phyloP scores from a whole-genome alignment of 2,797 vertebrate genomes.

The Periophthalmus magnuspinnatus region DNA sequence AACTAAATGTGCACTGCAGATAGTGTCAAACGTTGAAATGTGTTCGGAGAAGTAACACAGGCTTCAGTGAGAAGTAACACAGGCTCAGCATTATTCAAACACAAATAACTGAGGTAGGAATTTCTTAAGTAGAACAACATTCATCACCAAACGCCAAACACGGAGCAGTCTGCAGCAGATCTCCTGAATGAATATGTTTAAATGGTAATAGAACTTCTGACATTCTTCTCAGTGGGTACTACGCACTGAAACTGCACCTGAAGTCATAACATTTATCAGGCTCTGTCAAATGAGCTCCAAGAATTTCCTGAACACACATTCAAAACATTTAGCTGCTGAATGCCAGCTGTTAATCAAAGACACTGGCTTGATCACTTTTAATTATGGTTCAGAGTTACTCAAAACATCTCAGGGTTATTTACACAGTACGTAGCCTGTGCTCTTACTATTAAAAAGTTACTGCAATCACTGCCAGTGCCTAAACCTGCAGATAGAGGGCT shows the following conservation, averaged over 20 bases:
- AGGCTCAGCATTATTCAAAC: conserved; percentile 13
- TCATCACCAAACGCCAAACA: conserved; percentile 1
- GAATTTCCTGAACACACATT: neutral
- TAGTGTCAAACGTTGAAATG: conserved; percentile 4
- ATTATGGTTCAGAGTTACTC: conserved; percentile 21
- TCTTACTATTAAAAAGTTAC: too few relatives aligned
- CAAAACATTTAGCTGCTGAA: conserved; percentile 4
- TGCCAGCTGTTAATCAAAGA: neutral
- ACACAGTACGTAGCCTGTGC: neutral
- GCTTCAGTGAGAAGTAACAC: neutral
- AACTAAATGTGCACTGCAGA: conserved; percentile 11
- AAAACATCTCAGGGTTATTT: conserved; percentile 28
- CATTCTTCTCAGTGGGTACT: neutral
- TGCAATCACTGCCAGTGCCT: too few relatives aligned
- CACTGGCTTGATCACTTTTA: neutral
- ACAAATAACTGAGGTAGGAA: neutral
- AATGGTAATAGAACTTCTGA: conserved; percentile 1
- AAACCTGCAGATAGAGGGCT: too few relatives aligned
- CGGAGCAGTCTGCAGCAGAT: neutral
- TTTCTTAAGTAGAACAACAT: conserved; percentile 6
- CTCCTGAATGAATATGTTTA: conserved; percentile 12
- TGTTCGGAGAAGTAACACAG: conserved; percentile 3
- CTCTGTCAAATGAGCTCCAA: neutral
- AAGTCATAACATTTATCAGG: conserved; percentile 7
- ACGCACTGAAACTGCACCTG: conserved; percentile 8